Conservation (phyloP, 2,797 vertebrate genomes). For the Eleutherodactylus coqui region DNA sequence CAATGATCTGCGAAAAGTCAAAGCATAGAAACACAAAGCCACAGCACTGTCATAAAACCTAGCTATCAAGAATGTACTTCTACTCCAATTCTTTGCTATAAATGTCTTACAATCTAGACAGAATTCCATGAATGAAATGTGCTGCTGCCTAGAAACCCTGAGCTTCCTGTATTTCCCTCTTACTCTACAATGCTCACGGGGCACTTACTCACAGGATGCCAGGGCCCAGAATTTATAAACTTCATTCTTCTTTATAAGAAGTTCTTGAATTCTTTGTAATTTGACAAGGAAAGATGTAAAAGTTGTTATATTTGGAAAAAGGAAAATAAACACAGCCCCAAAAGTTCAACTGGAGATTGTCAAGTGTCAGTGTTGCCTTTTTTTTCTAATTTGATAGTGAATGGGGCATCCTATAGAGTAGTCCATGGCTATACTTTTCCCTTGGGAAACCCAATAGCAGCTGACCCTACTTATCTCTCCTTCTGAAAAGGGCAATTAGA, state of each 20-base stretch:
- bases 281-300: slow-evolving; percentile 22
- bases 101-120: not conserved
- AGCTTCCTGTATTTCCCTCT: slow-evolving; percentile 43
- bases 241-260: slow-evolving; percentile 33
- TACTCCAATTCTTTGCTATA: slow-evolving; percentile 2
- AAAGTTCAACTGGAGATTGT: slow-evolving; percentile 51
- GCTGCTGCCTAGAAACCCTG: slow-evolving; percentile 40
- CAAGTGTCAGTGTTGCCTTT: slow-evolving; percentile 16
- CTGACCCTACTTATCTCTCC: slow-evolving; percentile 54
- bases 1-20: slow-evolving; percentile 7
- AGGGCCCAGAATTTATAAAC: slow-evolving; percentile 24
- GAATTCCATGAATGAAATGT: slow-evolving; percentile 54
- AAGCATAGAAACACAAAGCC: not conserved
- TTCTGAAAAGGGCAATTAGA: slow-evolving; percentile 23
- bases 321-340: slow-evolving; percentile 19
- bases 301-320: slow-evolving; percentile 52
- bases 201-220: slow-evolving; percentile 40
- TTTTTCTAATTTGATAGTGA: slow-evolving; percentile 25
- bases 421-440: slow-evolving; percentile 38
- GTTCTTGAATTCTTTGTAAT: slow-evolving; percentile 20
- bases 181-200: slow-evolving; percentile 25
- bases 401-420: not conserved
- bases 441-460: slow-evolving; percentile 55
- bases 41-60: slow-evolving; percentile 5
- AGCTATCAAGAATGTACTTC: slow-evolving; percentile 7